Evolutionary conservation across 2,797 vertebrate species (phyloP), one percentile per base, ranked within the genome.

Genomic region (Onychomys leucogaster): DNA sequence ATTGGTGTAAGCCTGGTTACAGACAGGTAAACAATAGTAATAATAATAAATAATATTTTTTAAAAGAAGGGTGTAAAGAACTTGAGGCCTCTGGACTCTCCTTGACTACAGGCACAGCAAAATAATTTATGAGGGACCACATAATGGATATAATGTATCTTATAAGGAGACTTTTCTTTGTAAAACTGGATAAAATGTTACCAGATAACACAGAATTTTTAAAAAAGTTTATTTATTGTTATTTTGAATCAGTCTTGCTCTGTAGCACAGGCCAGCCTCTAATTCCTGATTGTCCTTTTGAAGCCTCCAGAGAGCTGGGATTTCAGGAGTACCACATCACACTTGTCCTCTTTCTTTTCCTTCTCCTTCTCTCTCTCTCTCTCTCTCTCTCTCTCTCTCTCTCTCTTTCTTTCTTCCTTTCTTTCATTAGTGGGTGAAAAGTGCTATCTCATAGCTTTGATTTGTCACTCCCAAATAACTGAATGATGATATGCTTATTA

Each of bases 151-250:
- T 86, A 34, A 34, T 90, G 29, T 41, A 61, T 59, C 25, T 78
- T 95, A 41, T 81, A 83, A 95, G 49, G 7, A 89, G 59, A 57
- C 43, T 25, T 85, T 67, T 57, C n/a, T 88, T 94, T 94, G 52
- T 77, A 77, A 90, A 91, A 71, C 63, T 65, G 78, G 11, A 63
- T 89, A 63, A 93, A 85, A 87, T 55, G 4, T 59, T 87, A 94
- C 17, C 55, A 63, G 76, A 80, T 46, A 91, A 91, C 67, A 81
- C 29, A 89, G 71, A 86, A 91, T 41, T 55, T 93, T 57, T n/a
- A 46, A 13, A 17, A 61, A 82, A 61, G 80, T 17, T 41, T 61
- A 61, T 8, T 83, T 83, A 76, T 67, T 87, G 29, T 55, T 80
- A 25, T n/a, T 67, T 67, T 85, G 83, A 67, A 37, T 17, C 41